A percentile compares a stretch with the other conserved stretches of the same genome.
These are phyloP conservation scores for Cyanistes caeruleus DNA, from an alignment of 2,113 vertebrate species.

Conservation along the genomic window DNA sequence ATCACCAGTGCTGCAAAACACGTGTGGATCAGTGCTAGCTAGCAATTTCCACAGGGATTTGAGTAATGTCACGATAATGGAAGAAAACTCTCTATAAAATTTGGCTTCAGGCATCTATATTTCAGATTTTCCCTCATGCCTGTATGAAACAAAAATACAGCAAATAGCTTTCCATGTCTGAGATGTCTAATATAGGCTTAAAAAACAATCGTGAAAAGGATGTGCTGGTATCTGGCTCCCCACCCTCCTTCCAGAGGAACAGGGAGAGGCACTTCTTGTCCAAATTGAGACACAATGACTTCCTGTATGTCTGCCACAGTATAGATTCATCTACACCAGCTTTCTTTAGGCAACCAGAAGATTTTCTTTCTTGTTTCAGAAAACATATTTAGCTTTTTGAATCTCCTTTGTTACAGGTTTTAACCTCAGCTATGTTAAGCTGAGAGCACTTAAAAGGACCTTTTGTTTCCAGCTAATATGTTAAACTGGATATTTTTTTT, in stretches of 20 bases:
- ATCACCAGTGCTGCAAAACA: background rate
- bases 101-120: background rate
- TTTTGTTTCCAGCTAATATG: background rate
- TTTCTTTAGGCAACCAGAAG: background rate
- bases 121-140: background rate
- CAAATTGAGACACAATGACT: background rate
- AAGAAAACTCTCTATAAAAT: background rate
- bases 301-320: background rate
- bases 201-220: constrained; percentile 35
- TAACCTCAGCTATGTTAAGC: background rate
- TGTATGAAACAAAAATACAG: background rate
- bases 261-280: constrained; percentile 53
- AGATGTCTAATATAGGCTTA: background rate
- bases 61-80: background rate
- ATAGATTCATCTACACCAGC: background rate
- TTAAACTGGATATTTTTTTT: background rate
- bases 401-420: background rate
- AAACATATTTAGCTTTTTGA: background rate
- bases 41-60: background rate
- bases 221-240: constrained; percentile 18
- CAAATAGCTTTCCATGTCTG: background rate
- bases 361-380: background rate
- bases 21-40: background rate
- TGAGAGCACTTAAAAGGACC: background rate
- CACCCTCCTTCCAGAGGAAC: constrained; percentile 40